Conservation (phyloP, 2,797 vertebrate genomes). For the Morus bassanus region DNA sequence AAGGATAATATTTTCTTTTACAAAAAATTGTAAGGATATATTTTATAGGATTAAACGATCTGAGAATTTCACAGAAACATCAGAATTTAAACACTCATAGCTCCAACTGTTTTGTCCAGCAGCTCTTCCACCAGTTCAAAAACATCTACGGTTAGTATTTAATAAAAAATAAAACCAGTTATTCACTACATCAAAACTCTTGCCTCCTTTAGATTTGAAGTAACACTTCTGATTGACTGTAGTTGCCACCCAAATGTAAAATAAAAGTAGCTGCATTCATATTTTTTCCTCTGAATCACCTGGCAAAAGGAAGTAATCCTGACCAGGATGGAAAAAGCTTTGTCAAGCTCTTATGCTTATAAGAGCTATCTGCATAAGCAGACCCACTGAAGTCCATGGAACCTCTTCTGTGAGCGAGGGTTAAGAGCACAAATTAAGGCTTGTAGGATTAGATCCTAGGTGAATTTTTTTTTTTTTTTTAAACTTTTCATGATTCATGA, state of each 20-base stretch:
- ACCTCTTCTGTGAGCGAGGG: not conserved
- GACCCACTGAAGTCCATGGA: not conserved
- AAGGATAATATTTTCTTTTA: slow-evolving; percentile 67
- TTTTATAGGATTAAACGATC: slow-evolving; percentile 65
- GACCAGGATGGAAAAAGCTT: not conserved
- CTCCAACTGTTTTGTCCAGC: slow-evolving; percentile 51
- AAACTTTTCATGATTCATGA: not conserved
- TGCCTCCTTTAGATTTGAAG: not conserved
- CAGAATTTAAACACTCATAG: slow-evolving; percentile 70
- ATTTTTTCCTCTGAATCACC: slow-evolving; percentile 7
- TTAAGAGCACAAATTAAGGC: not conserved
- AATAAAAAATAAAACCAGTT: slow-evolving; percentile 31
- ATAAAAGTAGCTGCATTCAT: slow-evolving; percentile 20
- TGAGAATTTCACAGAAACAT: slow-evolving; percentile 77
- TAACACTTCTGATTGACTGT: not conserved
- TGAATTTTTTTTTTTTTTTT: not conserved
- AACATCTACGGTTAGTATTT: slow-evolving; percentile 50
- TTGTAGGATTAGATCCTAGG: not conserved
- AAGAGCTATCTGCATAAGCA: slow-evolving; percentile 3
- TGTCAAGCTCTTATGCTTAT: not conserved
- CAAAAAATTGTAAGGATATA: slow-evolving; percentile 70
- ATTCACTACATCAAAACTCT: slow-evolving; percentile 10
- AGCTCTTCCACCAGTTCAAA: slow-evolving; percentile 36
- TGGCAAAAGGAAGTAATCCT: not conserved
- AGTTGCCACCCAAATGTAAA: slow-evolving; percentile 22